Conservation (phyloP, 2,797 vertebrate species). For the Galagoides demidoff region DNA sequence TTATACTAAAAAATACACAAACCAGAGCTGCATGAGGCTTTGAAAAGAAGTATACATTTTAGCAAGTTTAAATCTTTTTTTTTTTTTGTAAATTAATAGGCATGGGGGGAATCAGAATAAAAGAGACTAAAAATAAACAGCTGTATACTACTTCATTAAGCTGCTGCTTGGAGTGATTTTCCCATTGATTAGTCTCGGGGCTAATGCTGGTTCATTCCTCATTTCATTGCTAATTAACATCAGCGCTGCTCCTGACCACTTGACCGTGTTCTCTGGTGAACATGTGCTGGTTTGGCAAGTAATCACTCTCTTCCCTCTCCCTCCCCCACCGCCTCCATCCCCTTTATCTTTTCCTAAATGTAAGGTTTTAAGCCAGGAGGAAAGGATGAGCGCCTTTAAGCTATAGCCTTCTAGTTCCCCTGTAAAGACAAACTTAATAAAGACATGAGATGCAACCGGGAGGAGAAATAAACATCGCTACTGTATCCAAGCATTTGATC, state of each 20-base stretch:
- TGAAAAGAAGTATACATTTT: slow-evolving; percentile 79
- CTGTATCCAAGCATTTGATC: slow-evolving; percentile 70
- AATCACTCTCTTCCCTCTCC: slow-evolving; percentile 63
- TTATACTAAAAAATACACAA: slow-evolving; percentile 67
- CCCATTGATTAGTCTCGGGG: slow-evolving; percentile 97
- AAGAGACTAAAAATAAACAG: slow-evolving; percentile 93
- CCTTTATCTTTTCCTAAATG: slow-evolving; percentile 69
- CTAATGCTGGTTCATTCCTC: slow-evolving; percentile 96
- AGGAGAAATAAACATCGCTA: slow-evolving; percentile 73
- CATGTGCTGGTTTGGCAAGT: slow-evolving; percentile 87
- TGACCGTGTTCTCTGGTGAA: slow-evolving; percentile 89
- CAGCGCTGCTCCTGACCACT: slow-evolving; percentile 92
- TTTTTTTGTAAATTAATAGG: slow-evolving; percentile 82
- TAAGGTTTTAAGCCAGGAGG: slow-evolving; percentile 65
- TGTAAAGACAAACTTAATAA: slow-evolving; percentile 79
- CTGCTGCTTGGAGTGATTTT: slow-evolving; percentile 94
- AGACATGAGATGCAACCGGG: slow-evolving; percentile 47
- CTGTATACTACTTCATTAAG: slow-evolving; percentile 93
- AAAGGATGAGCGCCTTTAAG: slow-evolving; percentile 66
- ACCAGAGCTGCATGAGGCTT: slow-evolving; percentile 54
- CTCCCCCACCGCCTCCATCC: background rate
- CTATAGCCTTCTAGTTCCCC: slow-evolving; percentile 46
- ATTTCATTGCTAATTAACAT: slow-evolving; percentile 96
- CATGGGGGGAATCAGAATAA: slow-evolving; percentile 79
- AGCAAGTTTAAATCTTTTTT: slow-evolving; percentile 44